Conservation (phyloP, 2,113 vertebrate genomes). For the Elephas maximus region DNA sequence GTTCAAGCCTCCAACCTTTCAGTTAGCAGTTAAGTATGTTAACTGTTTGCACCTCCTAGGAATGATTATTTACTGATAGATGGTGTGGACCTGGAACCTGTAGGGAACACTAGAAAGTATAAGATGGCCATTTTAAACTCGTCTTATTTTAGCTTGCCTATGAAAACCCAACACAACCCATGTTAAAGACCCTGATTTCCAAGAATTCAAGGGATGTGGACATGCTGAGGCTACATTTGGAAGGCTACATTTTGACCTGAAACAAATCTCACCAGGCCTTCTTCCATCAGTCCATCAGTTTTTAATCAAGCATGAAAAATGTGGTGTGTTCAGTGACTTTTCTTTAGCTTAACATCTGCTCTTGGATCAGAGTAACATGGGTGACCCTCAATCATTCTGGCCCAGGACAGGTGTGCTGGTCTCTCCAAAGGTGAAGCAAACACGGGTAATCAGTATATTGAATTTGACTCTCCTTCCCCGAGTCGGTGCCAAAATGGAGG, state of each 20-base stretch:
- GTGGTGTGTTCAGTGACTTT: no score
- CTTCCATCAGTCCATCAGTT: not conserved
- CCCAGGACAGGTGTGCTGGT: not conserved
- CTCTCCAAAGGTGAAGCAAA: not conserved
- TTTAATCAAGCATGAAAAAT: not conserved
- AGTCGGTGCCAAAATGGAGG: not conserved
- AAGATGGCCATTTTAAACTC: not conserved
- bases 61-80: fast-evolving
- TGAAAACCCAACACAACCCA: not conserved
- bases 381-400: not conserved
- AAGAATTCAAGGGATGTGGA: not conserved
- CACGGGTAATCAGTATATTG: not conserved
- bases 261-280: not conserved
- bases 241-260: not conserved
- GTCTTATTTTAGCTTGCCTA: not conserved
- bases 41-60: not conserved
- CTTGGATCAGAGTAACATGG: not conserved
- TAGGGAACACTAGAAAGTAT: not conserved
- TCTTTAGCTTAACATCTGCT: not conserved
- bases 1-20: not conserved
- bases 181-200: not conserved
- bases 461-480: not conserved
- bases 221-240: not conserved
- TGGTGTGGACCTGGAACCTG: not conserved
- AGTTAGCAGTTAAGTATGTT: not conserved